Conservation (phyloP, 2,888 invertebrate species). For the Phortica okadai region DNA sequence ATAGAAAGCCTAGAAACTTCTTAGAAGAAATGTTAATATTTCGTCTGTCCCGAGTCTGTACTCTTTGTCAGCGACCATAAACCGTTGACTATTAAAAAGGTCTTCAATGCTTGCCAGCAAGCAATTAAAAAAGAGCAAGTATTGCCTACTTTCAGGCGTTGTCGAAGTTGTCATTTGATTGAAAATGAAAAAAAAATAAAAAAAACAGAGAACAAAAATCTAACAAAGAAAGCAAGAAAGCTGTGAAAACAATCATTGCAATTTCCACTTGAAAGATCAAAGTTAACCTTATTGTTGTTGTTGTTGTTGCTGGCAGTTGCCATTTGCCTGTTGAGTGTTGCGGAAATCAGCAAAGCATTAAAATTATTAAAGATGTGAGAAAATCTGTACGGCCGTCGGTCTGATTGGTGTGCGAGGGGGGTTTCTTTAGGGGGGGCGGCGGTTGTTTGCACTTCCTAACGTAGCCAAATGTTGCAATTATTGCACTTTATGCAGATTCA, state of each 20-base stretch:
- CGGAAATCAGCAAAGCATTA: not conserved
- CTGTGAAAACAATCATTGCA: conserved; percentile 33
- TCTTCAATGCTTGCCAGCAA: too few relatives aligned
- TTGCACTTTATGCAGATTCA: conserved; percentile 30
- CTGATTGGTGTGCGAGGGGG: not conserved
- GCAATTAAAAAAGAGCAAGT: too few relatives aligned
- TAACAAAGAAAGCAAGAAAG: conserved; percentile 47
- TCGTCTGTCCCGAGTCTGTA: too few relatives aligned
- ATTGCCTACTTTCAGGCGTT: too few relatives aligned
- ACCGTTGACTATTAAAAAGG: too few relatives aligned
- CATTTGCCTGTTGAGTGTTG: conserved; percentile 55
- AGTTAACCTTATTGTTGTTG: conserved; percentile 52
- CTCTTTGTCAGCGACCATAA: too few relatives aligned
- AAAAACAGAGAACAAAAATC: conserved; percentile 43
- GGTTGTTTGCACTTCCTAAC: not conserved
- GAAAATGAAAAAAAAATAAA: conserved; percentile 15
- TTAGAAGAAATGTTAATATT: too few relatives aligned
- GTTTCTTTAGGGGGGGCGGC: not conserved
- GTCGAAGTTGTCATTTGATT: not conserved
- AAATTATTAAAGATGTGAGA: not conserved
- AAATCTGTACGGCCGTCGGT: not conserved
- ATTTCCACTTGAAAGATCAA: conserved; percentile 69
- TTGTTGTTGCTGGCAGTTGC: conserved; percentile 64
- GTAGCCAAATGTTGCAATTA: conserved; percentile 65
- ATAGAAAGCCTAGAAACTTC: too few relatives aligned